Evolutionary conservation across 2,797 vertebrate genomes (phyloP), one percentile per base, ranked within the genome.

Genomic region (Poecilia velifera): DNA sequence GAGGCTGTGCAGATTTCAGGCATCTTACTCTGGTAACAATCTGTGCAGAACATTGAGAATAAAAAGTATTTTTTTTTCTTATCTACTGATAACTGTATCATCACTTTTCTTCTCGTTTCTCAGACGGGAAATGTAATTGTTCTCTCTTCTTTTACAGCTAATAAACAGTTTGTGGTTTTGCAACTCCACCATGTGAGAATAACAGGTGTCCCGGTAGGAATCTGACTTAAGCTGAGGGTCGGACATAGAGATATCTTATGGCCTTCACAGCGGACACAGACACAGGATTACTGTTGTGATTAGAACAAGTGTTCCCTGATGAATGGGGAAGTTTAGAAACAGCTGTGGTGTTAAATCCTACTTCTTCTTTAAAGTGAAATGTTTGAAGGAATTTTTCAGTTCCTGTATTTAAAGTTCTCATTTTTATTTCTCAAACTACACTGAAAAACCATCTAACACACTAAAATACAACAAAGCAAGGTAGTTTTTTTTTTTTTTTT

Each of bases 201-300:
- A 87, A 57, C 78, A 85, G 81, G 81, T 76, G 86, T 25, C 76
- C 76, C 51, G 84, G 77, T 51, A 66, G 84, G 84, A 85, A 82
- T 85, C 75, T 72, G 39, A 7, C 66, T 2, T 43, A 84, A 73
- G 71, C 76, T 64, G 80, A 49, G 41, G 75, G 76, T 76, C 73
- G 31, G 31, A 41, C 46, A 12, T n/a, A 36, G 71, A 72, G 28
- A 73, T 31, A 22, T n/a, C 7, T 51, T 2, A 76, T 43, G 49
- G 85, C 9, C 72, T 72, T 76, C 22, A 36, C 4, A 2, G 73
- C 1, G 31, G 78, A 86, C 76, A 20, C 28, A 10, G 8, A 72
- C 45, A 13, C 53, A 14, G 34, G 72, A 45, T 45, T 12, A 70
- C 51, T 36, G 9, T 68, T 64, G 25, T 82, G 14, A 83, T 79